Base-by-base conservation (phyloP, 2,113 vertebrate species). In the Chloroceryle aenea region DNA sequence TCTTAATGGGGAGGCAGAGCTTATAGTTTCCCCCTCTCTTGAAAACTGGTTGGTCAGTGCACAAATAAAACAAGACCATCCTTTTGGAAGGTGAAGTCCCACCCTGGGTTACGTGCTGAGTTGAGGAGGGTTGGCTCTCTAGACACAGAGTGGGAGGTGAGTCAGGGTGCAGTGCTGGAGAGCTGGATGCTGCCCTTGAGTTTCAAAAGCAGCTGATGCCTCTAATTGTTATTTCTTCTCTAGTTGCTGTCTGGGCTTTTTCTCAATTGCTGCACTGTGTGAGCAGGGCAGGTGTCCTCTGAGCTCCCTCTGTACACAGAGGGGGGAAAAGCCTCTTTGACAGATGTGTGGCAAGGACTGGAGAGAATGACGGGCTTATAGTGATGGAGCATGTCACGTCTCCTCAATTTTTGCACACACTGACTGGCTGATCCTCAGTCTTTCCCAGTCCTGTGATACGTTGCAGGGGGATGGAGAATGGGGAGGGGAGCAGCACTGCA, bases 371-470 rank as follows among this genome's bases (percentile, higher is more conserved):
- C 0, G 5, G 4, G 18, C 52, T 1, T 47, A 14, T 36, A 55
- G 20, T 48, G 42, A 34, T 4, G 4, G 13, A 56, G 48, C 56
- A 38, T 22, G 10, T 76, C 26, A 26, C 1, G 0, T 71, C 36
- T 45, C 23, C 27, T 22, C 29, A 47, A 6, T 3, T 61, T 56
- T 52, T 43, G 40, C 16, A 18, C 36, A 30, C 36, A 8, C 8
- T 40, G 19, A 29, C 16, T 45, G 20, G 76, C 20, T 79, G 36
- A 75, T 89, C 13, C 29, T 64, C 0, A 0, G 58, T 72, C 34
- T 48, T 80, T 25, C 43, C 61, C 23, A 1, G n/a, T 87, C 4
- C 27, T 0, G 0, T 43, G 66, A 13, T 38, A 32, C 6, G 0
- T 27, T 87, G 58, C 25, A 26, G 42, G 13, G 14, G 3, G 36